phyloP scores from a whole-genome alignment of 2,888 invertebrate genomes.

The Nemoura dubitans region DNA sequence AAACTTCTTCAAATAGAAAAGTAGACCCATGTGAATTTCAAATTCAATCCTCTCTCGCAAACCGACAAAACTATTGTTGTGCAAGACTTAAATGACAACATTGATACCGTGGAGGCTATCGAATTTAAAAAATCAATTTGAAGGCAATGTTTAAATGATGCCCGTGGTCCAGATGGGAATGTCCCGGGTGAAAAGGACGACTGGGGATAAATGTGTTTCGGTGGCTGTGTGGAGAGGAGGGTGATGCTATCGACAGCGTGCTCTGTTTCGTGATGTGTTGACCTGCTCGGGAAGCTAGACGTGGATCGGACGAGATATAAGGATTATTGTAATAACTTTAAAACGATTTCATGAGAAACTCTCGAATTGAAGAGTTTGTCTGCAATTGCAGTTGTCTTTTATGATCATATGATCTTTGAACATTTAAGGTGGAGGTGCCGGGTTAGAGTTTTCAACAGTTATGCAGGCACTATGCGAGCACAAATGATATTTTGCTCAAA shows the following conservation, averaged over 20 bases:
- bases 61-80: conserved; percentile 7
- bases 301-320: neutral
- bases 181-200: conserved; percentile 46
- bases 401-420: no score
- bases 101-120: conserved; percentile 30
- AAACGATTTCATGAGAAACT: neutral
- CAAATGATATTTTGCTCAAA: no score
- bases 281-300: neutral
- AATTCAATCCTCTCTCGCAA: neutral
- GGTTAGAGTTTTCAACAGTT: neutral
- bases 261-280: neutral
- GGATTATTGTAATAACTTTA: neutral
- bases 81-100: conserved; percentile 21
- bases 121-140: conserved; percentile 40
- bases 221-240: neutral
- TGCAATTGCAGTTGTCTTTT: no score
- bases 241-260: neutral
- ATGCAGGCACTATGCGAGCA: no score
- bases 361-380: neutral
- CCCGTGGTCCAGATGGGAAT: conserved; percentile 27
- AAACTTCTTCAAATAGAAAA: conserved; percentile 30
- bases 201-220: conserved; percentile 37
- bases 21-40: conserved; percentile 24
- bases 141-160: conserved; percentile 35
- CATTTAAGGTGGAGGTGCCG: neutral